Evolutionary conservation across 1,140 invertebrate genomes (phyloP), one percentile per base, ranked within the genome.

Genomic region (Leptinotarsa undecemlineata): DNA sequence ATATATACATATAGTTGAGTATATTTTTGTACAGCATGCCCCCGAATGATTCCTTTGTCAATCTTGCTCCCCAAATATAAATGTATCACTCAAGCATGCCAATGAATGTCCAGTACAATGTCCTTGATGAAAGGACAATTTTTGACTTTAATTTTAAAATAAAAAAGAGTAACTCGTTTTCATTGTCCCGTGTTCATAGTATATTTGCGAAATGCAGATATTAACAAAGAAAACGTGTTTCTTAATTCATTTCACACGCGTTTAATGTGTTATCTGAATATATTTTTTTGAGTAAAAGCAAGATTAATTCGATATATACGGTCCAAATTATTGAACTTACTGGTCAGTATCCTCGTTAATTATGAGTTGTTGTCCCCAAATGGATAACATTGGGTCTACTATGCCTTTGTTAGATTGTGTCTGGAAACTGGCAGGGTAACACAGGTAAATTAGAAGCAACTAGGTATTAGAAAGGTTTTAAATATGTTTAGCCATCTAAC

Each of bases 341-440:
- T 95, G 94, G 89, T 94, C 93, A 83, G 94, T 95, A 89, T 96
- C 95, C 91, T 96, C 94, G 91, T 95, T 95, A 88, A 96, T 93
- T 91, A 96, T 95, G 89, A 96, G 93, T 92, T 96, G 95, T 90
- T 96, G 94, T 88, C 95, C 95, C 95, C 95, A 96, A 91, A 96
- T 96, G 88, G 93, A 95, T 88, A 96, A 94, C 94, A 96, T 96
- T 88, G 95, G 95, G 90, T 96, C 95, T 92, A 96, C 93, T 91
- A 96, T 95, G 90, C 94, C 95, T 89, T 94, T 92, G 92, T 95
- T 95, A 89, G 87, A 91, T 93, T 92, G 94, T 95, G 71, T 75
- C 75, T 77, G 75, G 67, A 76, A 77, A 77, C 93, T 96, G 94
- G 93, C 94, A 96, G 92, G 87, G 80, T 84, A 83, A 84, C 80